These are phyloP conservation scores for Eupithecia centaureata DNA, from an alignment of 2,888 invertebrate genomes.

Conservation along the genomic window DNA sequence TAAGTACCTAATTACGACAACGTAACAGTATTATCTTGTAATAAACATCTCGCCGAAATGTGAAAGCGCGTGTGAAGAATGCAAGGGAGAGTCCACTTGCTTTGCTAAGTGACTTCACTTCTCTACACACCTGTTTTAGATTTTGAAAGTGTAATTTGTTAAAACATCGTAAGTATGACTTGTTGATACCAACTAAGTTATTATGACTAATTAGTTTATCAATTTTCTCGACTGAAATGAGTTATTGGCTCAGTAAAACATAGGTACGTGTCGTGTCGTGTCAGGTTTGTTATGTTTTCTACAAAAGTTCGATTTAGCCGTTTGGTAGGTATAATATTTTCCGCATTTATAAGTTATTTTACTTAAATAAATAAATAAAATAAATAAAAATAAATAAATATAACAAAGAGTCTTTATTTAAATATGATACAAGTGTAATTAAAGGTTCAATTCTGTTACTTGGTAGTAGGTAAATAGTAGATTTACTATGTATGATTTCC, in stretches of 20 bases:
- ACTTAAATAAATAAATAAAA: no score
- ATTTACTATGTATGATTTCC: neutral
- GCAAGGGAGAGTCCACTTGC: constrained; percentile 32
- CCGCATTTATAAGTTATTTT: neutral
- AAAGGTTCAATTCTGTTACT: neutral
- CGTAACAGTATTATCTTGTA: constrained; percentile 39
- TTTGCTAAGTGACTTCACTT: constrained; percentile 4
- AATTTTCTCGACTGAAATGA: neutral
- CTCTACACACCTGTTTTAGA: constrained; percentile 5
- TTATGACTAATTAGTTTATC: neutral
- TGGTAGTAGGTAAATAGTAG: neutral
- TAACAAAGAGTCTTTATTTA: neutral
- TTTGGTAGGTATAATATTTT: no score
- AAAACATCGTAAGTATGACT: neutral
- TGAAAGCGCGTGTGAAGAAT: constrained; percentile 45
- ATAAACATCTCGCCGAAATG: constrained; percentile 43
- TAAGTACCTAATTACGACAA: constrained; percentile 36
- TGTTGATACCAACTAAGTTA: neutral
- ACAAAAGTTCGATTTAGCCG: neutral
- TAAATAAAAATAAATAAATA: no score
- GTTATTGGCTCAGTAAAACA: no score
- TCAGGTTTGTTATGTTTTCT: no score
- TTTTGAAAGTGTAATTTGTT: constrained; percentile 5
- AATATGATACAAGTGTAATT: neutral
- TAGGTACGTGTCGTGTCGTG: no score